Percentiles rank a stretch among this genome's conserved stretches.
Evolutionary conservation across 2,113 vertebrate genomes (phyloP).

Genomic region (Aphelocoma coerulescens): DNA sequence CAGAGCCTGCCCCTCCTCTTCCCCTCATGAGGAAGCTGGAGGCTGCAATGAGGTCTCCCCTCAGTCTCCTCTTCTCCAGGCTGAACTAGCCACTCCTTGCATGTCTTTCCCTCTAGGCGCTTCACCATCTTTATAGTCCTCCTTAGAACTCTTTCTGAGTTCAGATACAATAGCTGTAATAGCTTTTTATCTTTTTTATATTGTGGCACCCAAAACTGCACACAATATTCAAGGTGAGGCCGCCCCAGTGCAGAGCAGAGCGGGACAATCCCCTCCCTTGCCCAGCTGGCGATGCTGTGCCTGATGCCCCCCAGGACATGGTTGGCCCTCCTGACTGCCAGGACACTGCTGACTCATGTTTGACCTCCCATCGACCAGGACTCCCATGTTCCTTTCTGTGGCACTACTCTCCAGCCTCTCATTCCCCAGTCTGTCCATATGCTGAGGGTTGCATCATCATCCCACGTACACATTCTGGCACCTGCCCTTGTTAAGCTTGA

Average conservation of each 20-base stretch:
- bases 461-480: neutral
- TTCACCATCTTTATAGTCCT: neutral
- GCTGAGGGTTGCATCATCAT: accelerated
- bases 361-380: accelerated
- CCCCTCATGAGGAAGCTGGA: neutral
- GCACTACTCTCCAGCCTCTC: neutral
- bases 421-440: neutral
- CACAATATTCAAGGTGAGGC: accelerated
- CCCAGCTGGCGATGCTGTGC: accelerated
- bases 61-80: neutral
- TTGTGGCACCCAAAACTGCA: neutral
- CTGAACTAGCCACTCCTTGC: neutral
- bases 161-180: neutral
- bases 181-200: neutral
- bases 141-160: neutral
- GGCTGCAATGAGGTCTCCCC: neutral
- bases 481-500: neutral
- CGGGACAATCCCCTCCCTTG: neutral
- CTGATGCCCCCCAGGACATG: accelerated
- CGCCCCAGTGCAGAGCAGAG: accelerated
- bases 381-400: neutral
- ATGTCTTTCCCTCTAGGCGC: neutral
- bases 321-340: neutral
- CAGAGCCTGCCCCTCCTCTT: neutral
- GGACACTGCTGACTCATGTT: neutral